Evolutionary conservation across 2,113 vertebrate species (phyloP).

Genomic region (Kobus ellipsiprymnus): DNA sequence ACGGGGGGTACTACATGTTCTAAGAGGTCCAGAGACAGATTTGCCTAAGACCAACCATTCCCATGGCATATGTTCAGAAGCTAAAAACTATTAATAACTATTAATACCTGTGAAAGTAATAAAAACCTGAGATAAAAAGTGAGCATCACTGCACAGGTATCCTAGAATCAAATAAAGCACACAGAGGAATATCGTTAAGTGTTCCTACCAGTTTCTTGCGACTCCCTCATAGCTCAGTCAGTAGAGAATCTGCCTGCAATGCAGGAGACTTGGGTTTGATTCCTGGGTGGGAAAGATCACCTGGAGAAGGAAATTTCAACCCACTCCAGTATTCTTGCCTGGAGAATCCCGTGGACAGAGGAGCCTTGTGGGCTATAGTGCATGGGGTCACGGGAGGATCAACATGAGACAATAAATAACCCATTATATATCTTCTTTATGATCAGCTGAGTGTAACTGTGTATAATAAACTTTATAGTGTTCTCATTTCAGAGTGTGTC

Average conservation of each 20-base stretch:
- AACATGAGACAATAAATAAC: background rate
- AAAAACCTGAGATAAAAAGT: background rate
- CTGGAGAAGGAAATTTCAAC: background rate
- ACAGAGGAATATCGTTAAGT: background rate
- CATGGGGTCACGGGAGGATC: background rate
- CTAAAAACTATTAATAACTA: background rate
- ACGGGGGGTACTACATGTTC: accelerated
- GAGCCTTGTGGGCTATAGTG: background rate
- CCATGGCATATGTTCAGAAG: background rate
- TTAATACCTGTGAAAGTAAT: background rate
- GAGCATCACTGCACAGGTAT: background rate
- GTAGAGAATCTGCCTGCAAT: background rate
- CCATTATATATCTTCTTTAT: background rate
- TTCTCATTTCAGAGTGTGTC: background rate
- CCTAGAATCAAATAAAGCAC: background rate
- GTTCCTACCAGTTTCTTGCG: background rate
- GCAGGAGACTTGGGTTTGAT: background rate
- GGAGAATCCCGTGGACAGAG: background rate
- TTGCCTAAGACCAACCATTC: background rate
- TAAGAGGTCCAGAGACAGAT: background rate
- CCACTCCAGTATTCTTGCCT: background rate
- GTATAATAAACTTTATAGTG: background rate
- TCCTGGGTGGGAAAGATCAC: background rate
- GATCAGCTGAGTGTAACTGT: background rate
- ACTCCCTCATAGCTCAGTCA: background rate